phyloP scores from a whole-genome alignment of 2,888 invertebrate species.

The Latheticus oryzae region DNA sequence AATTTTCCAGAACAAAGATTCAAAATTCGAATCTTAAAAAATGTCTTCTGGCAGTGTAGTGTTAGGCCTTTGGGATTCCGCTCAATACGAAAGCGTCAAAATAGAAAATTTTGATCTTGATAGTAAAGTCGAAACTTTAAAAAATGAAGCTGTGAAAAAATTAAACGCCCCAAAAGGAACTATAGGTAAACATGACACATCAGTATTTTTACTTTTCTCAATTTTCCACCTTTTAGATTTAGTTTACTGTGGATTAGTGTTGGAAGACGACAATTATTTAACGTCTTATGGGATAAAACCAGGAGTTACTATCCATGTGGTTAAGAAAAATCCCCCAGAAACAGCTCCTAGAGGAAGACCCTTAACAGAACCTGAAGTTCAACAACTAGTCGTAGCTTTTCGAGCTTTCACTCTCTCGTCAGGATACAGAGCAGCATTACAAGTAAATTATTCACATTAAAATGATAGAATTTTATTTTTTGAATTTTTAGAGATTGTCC shows the following conservation, averaged over 20 bases:
- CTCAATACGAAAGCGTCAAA: slow-evolving; percentile 68
- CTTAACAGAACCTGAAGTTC: slow-evolving; percentile 71
- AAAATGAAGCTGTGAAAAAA: slow-evolving; percentile 61
- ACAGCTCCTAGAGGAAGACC: slow-evolving; percentile 62
- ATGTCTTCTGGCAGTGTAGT: slow-evolving; percentile 54
- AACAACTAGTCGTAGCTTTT: slow-evolving; percentile 73
- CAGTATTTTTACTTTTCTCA: slow-evolving; percentile 27
- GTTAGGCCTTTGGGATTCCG: slow-evolving; percentile 68
- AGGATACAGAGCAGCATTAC: slow-evolving; percentile 75
- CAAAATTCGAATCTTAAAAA: too few species aligned
- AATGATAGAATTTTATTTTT: slow-evolving; percentile 1
- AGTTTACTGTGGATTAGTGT: slow-evolving; percentile 77
- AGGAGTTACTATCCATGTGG: slow-evolving; percentile 71
- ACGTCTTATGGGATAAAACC: slow-evolving; percentile 73
- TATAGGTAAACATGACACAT: slow-evolving; percentile 21
- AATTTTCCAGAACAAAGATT: too few species aligned
- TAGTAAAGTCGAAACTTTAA: slow-evolving; percentile 71
- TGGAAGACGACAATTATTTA: slow-evolving; percentile 73
- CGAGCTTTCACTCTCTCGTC: slow-evolving; percentile 72
- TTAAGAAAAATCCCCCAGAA: slow-evolving; percentile 62
- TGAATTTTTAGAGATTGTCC: slow-evolving; percentile 59
- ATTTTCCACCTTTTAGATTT: slow-evolving; percentile 67
- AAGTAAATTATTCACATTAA: slow-evolving; percentile 65
- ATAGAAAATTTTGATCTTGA: slow-evolving; percentile 73
- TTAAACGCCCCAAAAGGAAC: slow-evolving; percentile 32